Evolutionary conservation across 2,113 vertebrate species (phyloP).

Genomic region (Pelmatolapia mariae): DNA sequence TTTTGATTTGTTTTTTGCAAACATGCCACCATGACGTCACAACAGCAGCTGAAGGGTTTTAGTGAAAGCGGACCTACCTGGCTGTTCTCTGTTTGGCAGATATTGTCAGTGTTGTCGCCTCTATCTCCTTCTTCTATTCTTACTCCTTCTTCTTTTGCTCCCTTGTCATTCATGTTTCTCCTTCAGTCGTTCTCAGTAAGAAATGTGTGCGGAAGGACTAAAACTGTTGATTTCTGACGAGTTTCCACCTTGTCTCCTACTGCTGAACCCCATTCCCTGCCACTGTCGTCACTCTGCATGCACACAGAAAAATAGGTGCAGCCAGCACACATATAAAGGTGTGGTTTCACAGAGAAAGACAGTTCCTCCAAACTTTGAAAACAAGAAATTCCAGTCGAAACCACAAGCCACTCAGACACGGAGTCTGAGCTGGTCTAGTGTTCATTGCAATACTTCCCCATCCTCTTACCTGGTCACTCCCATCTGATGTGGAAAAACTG

Average conservation of each 20-base stretch:
- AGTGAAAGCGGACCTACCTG: neutral
- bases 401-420: accelerated
- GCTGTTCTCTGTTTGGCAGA: neutral
- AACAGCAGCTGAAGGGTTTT: neutral
- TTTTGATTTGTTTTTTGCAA: neutral
- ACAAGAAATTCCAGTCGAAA: neutral
- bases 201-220: neutral
- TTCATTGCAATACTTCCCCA: neutral
- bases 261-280: neutral
- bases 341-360: neutral
- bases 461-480: neutral
- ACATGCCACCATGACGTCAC: neutral
- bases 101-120: neutral
- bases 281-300: neutral
- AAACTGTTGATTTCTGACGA: neutral
- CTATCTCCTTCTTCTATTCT: neutral
- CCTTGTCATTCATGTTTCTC: neutral
- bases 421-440: neutral
- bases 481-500: neutral
- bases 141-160: neutral
- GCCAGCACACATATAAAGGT: neutral
- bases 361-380: neutral
- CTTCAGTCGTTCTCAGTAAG: neutral
- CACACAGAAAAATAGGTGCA: neutral
- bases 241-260: neutral